Evolutionary conservation across 2,888 invertebrate genomes (phyloP), one percentile per base, ranked within the genome.

Genomic region (Cheilosia grossa): DNA sequence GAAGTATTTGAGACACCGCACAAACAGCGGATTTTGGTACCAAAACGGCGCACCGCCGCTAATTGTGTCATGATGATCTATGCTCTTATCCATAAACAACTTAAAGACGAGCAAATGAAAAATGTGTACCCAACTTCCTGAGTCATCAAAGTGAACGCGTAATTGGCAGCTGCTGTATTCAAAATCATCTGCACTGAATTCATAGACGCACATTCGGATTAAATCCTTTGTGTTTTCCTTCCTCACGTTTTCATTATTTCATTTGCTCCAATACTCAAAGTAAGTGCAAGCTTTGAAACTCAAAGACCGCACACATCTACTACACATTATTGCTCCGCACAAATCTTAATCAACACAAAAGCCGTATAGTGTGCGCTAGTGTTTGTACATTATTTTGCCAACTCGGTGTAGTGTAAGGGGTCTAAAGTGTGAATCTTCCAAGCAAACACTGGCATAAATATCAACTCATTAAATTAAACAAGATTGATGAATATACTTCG

Each of bases 381-480:
- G 53, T 61, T 37, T 44, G 53, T 17, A 33, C 30, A 54, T 40
- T 80, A 51, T 69, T 81, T n/a, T n/a, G n/a, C n/a, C n/a, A n/a
- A n/a, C n/a, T n/a, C n/a, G n/a, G n/a, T n/a, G n/a, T n/a, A n/a
- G n/a, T n/a, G n/a, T n/a, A n/a, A n/a, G n/a, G n/a, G n/a, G n/a
- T 61, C 30, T 33, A 49, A 15, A 58, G 17, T 15, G 19, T 47
- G 49, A 56, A 72, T 78, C 78, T 44, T 47, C 15, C 54, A 30
- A 59, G 37, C 33, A 82, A 77, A 82, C 47, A 67, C 67, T 78
- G 51, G 54, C 82, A 78, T 67, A 82, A 82, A 82, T 78, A 78
- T 82, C 61, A 82, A 73, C 73, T 82, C 82, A 82, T 82, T 82
- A 82, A 78, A 82, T 82, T 82, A 78, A 82, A 73, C 44, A 78